phyloP scores from a whole-genome alignment of 2,113 vertebrate genomes.

The Platysteira castanea region DNA sequence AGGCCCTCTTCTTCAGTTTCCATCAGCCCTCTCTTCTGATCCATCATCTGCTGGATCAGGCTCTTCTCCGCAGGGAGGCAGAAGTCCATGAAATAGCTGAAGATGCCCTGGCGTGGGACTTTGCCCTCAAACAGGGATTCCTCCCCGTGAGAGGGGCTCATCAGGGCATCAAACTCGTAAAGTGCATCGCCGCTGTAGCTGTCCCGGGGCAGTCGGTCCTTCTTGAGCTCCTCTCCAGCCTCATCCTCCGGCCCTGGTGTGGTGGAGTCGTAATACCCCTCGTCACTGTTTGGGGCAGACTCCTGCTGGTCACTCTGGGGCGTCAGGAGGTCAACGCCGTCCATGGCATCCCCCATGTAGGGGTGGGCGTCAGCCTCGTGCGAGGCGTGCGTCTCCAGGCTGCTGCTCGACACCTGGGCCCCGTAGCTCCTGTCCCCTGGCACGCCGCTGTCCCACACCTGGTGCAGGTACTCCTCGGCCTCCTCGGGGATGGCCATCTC shows the following conservation, averaged over 20 bases:
- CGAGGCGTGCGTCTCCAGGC: constrained; percentile 44
- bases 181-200: constrained; percentile 97
- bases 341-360: constrained; percentile 60
- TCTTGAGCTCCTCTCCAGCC: constrained; percentile 75
- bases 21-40: constrained; percentile 73
- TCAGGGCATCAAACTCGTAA: constrained; percentile 90
- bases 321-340: constrained; percentile 74
- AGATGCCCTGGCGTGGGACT: constrained; percentile 63
- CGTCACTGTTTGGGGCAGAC: constrained; percentile 92
- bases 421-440: constrained; percentile 70
- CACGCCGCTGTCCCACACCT: constrained; percentile 71
- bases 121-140: constrained; percentile 78
- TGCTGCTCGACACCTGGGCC: constrained; percentile 37
- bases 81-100: constrained; percentile 77
- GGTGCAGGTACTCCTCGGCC: constrained; percentile 82
- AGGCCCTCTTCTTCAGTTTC: constrained; percentile 82
- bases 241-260: constrained; percentile 92
- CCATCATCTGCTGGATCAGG: constrained; percentile 65
- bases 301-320: constrained; percentile 95
- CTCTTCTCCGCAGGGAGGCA: constrained; percentile 60
- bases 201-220: constrained; percentile 87
- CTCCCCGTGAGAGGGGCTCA: constrained; percentile 81
- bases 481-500: constrained; percentile 95
- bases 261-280: constrained; percentile 95
- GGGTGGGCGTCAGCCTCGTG: constrained; percentile 57